phyloP scores from a whole-genome alignment of 1,140 invertebrate species.

The Lordiphosa clarofinis region DNA sequence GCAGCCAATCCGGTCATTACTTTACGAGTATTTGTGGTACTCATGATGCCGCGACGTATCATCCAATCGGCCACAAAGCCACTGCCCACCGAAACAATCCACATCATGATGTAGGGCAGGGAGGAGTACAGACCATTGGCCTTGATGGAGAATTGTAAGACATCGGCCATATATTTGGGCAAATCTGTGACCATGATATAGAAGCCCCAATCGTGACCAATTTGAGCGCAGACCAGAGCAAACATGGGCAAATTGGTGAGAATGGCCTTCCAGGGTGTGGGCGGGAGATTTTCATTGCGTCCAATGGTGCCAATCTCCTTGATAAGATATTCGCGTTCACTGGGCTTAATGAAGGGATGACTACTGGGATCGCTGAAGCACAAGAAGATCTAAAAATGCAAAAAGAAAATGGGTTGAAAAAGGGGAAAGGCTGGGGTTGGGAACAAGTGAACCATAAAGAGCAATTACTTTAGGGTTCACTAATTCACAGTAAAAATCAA shows the following conservation, averaged over 20 bases:
- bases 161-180: conserved; percentile 94
- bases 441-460: too few relatives aligned
- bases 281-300: conserved; percentile 81
- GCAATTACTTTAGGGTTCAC: too few relatives aligned
- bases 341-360: conserved; percentile 91
- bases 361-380: conserved; percentile 89
- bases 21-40: conserved; percentile 84
- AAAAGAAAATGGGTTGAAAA: too few relatives aligned
- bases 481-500: too few relatives aligned
- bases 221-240: conserved; percentile 86
- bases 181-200: conserved; percentile 96
- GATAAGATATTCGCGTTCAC: conserved; percentile 88
- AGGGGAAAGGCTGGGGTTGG: too few relatives aligned
- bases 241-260: conserved; percentile 88
- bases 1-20: conserved; percentile 87
- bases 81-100: conserved; percentile 85
- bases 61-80: conserved; percentile 86
- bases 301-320: conserved; percentile 82
- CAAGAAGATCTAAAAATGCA: conserved; percentile 80
- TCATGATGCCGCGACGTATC: conserved; percentile 82
- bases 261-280: conserved; percentile 87
- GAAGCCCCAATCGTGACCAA: conserved; percentile 96
- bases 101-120: conserved; percentile 87
- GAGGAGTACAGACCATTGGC: conserved; percentile 85
- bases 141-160: conserved; percentile 91